A percentile compares a stretch with the other conserved stretches of the same genome.
Conservation (phyloP, 2,888 invertebrate species). For the Erpobdella octoculata region DNA sequence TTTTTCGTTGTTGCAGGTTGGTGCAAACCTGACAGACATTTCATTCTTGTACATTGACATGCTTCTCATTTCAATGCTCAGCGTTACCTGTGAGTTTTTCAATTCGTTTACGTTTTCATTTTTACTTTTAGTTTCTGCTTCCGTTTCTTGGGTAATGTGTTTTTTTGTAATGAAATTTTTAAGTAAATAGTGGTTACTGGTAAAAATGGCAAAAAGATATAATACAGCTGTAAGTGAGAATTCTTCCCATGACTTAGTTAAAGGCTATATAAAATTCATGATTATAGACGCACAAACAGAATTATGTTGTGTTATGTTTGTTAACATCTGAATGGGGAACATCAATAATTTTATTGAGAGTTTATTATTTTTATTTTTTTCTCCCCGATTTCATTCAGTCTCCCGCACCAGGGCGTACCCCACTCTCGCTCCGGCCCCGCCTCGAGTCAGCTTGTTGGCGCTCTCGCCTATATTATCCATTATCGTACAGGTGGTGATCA, state of each 20-base stretch:
- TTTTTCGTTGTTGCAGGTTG: conserved; percentile 45
- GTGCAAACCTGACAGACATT: conserved; percentile 53
- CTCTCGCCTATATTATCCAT: conserved; percentile 64
- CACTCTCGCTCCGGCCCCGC: conserved; percentile 59
- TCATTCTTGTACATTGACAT: conserved; percentile 57
- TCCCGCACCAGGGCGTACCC: conserved; percentile 55
- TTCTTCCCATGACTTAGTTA: no score
- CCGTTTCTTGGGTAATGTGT: no score
- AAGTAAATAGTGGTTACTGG: no score
- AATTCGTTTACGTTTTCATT: not conserved
- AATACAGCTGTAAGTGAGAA: no score
- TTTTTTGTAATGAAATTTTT: no score
- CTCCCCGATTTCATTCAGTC: not conserved
- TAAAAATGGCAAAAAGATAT: no score
- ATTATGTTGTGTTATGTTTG: no score
- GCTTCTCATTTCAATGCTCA: conserved; percentile 53
- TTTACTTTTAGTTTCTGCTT: no score
- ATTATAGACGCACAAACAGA: no score
- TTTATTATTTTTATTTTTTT: not conserved
- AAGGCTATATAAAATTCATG: no score
- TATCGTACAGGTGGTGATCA: conserved; percentile 62
- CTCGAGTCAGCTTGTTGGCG: conserved; percentile 67
- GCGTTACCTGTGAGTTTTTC: conserved; percentile 49
- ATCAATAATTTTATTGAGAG: not conserved
- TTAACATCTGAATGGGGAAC: no score